A percentile compares a stretch with the other conserved stretches of the same genome.
Conservation (phyloP, 2,888 invertebrate species). For the Endomychus coccineus region DNA sequence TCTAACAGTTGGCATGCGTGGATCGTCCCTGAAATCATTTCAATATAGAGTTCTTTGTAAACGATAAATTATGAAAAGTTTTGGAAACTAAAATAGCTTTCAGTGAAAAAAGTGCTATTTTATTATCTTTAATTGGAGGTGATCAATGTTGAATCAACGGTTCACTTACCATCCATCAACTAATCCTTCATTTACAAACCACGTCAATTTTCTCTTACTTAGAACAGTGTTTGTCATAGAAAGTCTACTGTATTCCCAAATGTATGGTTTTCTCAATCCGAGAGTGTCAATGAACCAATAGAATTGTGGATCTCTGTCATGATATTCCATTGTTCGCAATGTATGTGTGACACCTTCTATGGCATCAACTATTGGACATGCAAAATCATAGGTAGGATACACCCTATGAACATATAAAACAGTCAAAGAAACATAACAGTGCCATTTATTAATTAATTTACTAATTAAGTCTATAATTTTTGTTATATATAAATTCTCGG, state of each 20-base stretch:
- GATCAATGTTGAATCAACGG: not conserved
- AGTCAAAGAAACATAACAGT: too few species aligned
- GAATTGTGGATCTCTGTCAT: slow-evolving; percentile 96
- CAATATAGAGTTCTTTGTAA: too few species aligned
- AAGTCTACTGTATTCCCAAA: slow-evolving; percentile 93
- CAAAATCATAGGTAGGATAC: slow-evolving; percentile 99
- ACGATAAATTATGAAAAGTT: too few species aligned
- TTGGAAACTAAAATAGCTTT: too few species aligned
- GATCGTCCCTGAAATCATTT: slow-evolving; percentile 90
- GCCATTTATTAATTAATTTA: too few species aligned
- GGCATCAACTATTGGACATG: slow-evolving; percentile 98
- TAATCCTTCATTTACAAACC: slow-evolving; percentile 90
- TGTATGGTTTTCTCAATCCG: slow-evolving; percentile 79
- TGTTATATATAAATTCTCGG: too few species aligned
- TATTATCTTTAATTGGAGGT: too few species aligned
- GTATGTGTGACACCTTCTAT: slow-evolving; percentile 97
- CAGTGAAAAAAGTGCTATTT: too few species aligned
- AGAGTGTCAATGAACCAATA: slow-evolving; percentile 93
- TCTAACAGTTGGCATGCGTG: slow-evolving; percentile 95
- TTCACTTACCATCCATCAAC: slow-evolving; percentile 87
- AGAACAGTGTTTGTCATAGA: slow-evolving; percentile 98
- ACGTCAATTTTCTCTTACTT: slow-evolving; percentile 94
- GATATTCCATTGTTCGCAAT: slow-evolving; percentile 95
- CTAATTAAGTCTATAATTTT: too few species aligned
- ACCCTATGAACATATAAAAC: slow-evolving; percentile 59